Conservation (phyloP, 23 tunicate species). For the Oikopleura dioica region DNA sequence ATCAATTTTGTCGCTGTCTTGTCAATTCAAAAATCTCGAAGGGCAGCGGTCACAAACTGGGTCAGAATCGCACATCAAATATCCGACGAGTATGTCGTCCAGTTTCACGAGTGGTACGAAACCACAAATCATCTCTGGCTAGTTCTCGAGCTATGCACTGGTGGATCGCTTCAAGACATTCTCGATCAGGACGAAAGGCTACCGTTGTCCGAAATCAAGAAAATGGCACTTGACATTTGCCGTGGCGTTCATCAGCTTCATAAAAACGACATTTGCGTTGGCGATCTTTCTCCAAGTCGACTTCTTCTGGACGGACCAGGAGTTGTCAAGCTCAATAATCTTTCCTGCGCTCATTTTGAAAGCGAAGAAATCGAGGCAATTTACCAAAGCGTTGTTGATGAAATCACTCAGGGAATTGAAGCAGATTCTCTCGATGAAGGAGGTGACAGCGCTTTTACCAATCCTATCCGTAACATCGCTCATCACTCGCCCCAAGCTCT, state of each 20-base stretch:
- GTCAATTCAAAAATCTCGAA: slow-evolving; percentile 51
- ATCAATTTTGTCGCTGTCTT: slow-evolving; percentile 57
- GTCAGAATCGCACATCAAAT: slow-evolving; percentile 79
- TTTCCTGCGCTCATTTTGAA: slow-evolving; percentile 44
- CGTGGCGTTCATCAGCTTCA: slow-evolving; percentile 37
- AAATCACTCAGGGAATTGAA: background rate
- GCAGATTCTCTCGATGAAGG: background rate
- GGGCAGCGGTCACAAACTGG: slow-evolving; percentile 98
- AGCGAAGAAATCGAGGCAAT: slow-evolving; percentile 54
- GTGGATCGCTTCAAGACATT: slow-evolving; percentile 54
- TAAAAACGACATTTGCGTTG: slow-evolving; percentile 44
- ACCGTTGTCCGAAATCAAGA: slow-evolving; percentile 34
- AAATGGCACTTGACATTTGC: slow-evolving; percentile 49
- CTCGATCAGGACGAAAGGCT: slow-evolving; percentile 34
- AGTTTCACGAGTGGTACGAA: slow-evolving; percentile 94
- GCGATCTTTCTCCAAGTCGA: slow-evolving; percentile 45
- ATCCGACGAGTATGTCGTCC: slow-evolving; percentile 47
- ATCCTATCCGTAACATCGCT: background rate
- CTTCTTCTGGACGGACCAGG: slow-evolving; percentile 90
- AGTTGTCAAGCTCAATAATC: slow-evolving; percentile 51
- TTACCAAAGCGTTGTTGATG: slow-evolving; percentile 45
- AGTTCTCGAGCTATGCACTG: slow-evolving; percentile 86
- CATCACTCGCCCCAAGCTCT: slow-evolving; percentile 4
- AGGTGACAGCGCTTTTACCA: background rate
- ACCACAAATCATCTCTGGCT: slow-evolving; percentile 96